Percentiles rank a stretch among this genome's conserved stretches.
phyloP scores from a whole-genome alignment of 1,140 invertebrate species.

The Bombus pascuorum region DNA sequence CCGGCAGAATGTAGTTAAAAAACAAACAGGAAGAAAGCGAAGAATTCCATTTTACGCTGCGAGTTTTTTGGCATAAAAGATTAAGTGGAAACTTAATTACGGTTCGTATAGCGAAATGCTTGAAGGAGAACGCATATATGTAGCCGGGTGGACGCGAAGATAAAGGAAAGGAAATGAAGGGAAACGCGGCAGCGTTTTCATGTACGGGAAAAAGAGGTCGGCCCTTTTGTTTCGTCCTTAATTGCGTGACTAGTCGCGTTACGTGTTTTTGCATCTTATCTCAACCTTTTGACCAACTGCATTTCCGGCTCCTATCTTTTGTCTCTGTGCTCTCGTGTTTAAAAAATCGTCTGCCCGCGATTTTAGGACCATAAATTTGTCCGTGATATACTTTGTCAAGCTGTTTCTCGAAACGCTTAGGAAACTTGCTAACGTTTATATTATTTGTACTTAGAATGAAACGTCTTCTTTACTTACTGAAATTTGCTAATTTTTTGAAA shows the following conservation, averaged over 20 bases:
- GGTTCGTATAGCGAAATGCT: background rate
- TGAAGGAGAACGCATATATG: background rate
- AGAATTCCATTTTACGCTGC: background rate
- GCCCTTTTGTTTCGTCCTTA: slow-evolving; percentile 35
- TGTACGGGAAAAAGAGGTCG: background rate
- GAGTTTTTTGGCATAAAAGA: background rate
- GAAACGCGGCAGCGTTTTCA: slow-evolving; percentile 9
- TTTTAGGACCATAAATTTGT: background rate
- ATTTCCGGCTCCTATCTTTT: background rate
- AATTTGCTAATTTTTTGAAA: background rate
- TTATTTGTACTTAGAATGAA: background rate
- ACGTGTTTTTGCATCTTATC: slow-evolving; percentile 32
- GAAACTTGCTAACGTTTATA: background rate
- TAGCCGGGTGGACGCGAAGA: slow-evolving; percentile 5
- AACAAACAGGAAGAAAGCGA: background rate
- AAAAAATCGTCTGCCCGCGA: background rate
- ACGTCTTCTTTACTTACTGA: background rate
- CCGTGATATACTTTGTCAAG: background rate
- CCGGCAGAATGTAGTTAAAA: background rate
- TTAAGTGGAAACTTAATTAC: slow-evolving; percentile 45
- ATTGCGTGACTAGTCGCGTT: slow-evolving; percentile 43
- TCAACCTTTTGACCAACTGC: slow-evolving; percentile 19
- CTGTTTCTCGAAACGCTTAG: background rate
- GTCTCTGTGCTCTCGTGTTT: background rate
- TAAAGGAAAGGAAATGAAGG: slow-evolving; percentile 40